Base-by-base conservation (phyloP, 2,888 invertebrate genomes). In the Piscicola geometra region DNA sequence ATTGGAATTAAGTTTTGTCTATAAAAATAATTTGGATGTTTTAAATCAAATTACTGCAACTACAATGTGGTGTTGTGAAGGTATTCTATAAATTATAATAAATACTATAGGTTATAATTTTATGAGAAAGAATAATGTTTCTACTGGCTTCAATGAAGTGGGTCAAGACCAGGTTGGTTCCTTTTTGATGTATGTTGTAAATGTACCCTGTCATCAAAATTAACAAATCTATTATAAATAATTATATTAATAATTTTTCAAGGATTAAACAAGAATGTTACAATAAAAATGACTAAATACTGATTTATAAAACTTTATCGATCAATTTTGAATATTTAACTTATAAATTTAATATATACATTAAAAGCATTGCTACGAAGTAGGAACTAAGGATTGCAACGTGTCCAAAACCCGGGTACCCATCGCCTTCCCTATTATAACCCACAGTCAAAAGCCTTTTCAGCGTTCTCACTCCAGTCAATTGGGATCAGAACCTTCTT, bases 391-490 rank as follows among this genome's bases (percentile, higher is more conserved):
- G n/a, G n/a, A n/a, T n/a, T n/a, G n/a, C n/a, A n/a, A n/a, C n/a
- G n/a, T n/a, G n/a, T n/a, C n/a, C n/a, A n/a, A n/a, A n/a, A n/a
- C n/a, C n/a, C n/a, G n/a, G n/a, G n/a, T n/a, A n/a, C n/a, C n/a
- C n/a, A n/a, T n/a, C n/a, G n/a, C n/a, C n/a, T n/a, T n/a, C n/a
- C n/a, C n/a, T n/a, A n/a, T n/a, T n/a, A 21, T 0, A 33, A 78
- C 78, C 76, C 41, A 79, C 78, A 79, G 64, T 78, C 78, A 52
- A 79, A 79, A 9, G 79, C 79, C 64, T 77, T 78, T 72, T 79
- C 78, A 1, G 78, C 79, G 69, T 77, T 77, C n/a, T 76, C 78
- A 47, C 79, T 79, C 79, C 79, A 79, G 75, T 79, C 78, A 64
- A 79, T 79, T 12, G 79, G 79, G 28, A 79, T 79, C 1, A 79